phyloP scores from a whole-genome alignment of 2,797 vertebrate genomes.

The Tapera naevia region DNA sequence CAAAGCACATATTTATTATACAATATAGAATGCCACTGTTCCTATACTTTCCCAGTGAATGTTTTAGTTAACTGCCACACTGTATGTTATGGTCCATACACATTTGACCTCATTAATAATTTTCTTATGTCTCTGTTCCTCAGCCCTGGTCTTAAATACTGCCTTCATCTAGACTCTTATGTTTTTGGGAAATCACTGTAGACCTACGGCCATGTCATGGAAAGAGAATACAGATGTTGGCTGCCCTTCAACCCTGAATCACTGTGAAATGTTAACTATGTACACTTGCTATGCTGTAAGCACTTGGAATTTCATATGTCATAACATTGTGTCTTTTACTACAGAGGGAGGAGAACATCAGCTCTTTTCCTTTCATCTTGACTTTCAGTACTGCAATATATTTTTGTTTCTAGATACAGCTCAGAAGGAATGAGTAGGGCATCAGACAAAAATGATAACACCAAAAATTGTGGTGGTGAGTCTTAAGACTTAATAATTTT shows the following conservation, averaged over 20 bases:
- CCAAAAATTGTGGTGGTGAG: not conserved
- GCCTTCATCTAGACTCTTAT: not conserved
- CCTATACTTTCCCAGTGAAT: not conserved
- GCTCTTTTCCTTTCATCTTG: not conserved
- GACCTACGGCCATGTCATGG: not conserved
- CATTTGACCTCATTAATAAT: not conserved
- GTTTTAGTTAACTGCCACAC: not conserved
- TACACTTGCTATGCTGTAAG: not conserved
- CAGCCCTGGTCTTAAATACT: not conserved
- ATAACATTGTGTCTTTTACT: not conserved
- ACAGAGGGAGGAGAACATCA: not conserved
- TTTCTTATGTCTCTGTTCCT: not conserved
- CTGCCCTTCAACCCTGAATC: not conserved
- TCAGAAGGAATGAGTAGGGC: not conserved
- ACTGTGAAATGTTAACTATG: not conserved
- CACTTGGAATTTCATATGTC: not conserved
- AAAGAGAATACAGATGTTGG: not conserved
- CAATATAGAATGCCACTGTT: not conserved
- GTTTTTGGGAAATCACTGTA: not conserved
- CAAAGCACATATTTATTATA: not conserved
- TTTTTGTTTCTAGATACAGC: not conserved
- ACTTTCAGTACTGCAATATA: not conserved
- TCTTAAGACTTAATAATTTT: not conserved
- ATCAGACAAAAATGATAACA: not conserved
- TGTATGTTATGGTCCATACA: not conserved